Evolutionary conservation across 2,113 vertebrate genomes (phyloP), one percentile per base, ranked within the genome.

Genomic region (Phrynosoma platyrhinos): DNA sequence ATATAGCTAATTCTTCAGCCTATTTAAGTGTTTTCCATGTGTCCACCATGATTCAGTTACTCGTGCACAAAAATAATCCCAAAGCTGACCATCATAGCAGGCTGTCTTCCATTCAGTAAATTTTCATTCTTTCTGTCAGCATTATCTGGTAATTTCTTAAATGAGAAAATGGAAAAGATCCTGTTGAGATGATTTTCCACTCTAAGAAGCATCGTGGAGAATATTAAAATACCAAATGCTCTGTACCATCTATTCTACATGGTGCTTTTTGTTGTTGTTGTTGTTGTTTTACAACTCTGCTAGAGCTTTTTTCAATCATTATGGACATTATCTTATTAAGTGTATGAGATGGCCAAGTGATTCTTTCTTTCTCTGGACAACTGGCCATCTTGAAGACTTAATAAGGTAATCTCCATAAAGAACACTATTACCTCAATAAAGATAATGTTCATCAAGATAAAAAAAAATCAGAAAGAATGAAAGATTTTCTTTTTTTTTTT

Each of bases 61-160:
- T 55, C 72, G 79, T 13, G 52, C 14, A 77, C 23, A 93, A 90
- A 86, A 81, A 8, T 90, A 75, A 89, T 78, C 87, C 87, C 23
- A 89, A 92, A 94, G 89, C 75, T 85, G 30, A 93, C 83, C 94
- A 91, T 92, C 93, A 90, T 86, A 42, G 75, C 82, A 42, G 12
- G 30, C 4, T 58, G 0, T 86, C 68, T 92, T 82, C 79, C 52
- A 2, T 9, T 89, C 76, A 85, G 76, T 81, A 88, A 76, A 85
- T 89, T 90, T 92, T 91, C 10, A 76, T 20, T 20, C 6, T 42
- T 76, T 76, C 20, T 5, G 6, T 20, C 21, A 89, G 88, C 72
- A 64, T 9, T 71, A 18, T 88, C 20, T 6, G 20, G 58, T 91
- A 87, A 88, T 87, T 91, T 84, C 23, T 72, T 47, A 0, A 21